Conservation (phyloP, 2,797 vertebrate genomes). For the Melanotaenia parkinsoni region DNA sequence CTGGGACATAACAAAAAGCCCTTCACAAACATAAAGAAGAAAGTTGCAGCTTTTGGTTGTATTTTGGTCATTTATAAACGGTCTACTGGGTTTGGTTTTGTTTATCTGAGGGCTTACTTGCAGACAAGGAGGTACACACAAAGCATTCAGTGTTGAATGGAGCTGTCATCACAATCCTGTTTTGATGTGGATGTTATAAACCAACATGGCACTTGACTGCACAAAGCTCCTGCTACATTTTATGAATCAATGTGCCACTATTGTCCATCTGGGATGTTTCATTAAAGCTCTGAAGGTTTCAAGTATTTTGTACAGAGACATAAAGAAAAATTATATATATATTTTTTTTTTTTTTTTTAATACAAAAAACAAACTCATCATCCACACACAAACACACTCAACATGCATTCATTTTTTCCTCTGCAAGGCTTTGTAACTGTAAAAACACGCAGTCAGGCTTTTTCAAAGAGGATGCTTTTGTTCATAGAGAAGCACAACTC, state of each 20-base stretch:
- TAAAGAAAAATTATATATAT: constrained; percentile 43
- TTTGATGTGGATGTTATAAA: constrained; percentile 37
- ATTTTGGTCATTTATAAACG: constrained; percentile 80
- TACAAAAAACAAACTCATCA: constrained; percentile 39
- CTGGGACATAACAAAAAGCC: constrained; percentile 46
- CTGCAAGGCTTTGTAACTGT: constrained; percentile 76
- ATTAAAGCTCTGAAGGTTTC: constrained; percentile 86
- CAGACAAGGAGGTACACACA: constrained; percentile 75
- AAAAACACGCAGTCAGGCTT: constrained; percentile 65
- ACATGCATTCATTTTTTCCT: constrained; percentile 65
- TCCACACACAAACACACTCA: constrained; percentile 34
- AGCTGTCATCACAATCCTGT: constrained; percentile 55
- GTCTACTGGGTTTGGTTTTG: constrained; percentile 71
- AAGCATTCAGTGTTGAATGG: constrained; percentile 55
- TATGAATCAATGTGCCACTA: constrained; percentile 61
- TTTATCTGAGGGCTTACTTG: constrained; percentile 60
- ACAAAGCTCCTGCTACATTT: constrained; percentile 63
- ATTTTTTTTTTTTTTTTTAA: constrained; percentile 20
- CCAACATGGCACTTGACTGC: constrained; percentile 43
- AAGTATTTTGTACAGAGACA: constrained; percentile 82
- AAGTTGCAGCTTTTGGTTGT: constrained; percentile 78
- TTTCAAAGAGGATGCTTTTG: constrained; percentile 60
- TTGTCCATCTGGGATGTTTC: constrained; percentile 74
- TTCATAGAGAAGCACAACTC: constrained; percentile 67
- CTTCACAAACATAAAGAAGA: constrained; percentile 59